Base-by-base conservation (phyloP, 2,888 invertebrate species). In the Lithosia quadra region DNA sequence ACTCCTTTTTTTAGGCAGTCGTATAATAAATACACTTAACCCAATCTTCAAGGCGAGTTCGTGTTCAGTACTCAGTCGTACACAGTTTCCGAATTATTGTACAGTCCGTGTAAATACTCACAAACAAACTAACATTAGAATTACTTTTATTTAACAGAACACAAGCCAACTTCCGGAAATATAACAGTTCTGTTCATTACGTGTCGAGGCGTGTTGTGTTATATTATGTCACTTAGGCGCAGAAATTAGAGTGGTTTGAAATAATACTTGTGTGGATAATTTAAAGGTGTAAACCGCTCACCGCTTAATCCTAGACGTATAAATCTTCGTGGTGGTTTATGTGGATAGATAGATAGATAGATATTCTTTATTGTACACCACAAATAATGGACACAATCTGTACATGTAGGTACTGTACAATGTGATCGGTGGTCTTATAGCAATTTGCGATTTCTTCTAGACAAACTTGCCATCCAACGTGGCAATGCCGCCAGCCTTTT, bases 131-230 rank as follows among this genome's bases (percentile, higher is more conserved):
- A 43, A 62, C 43, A 28, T 63, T 53, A 63, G 34, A n/a, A 15
- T 5, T 28, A 34, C 33, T 53, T 33, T 60, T 49, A 66, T 60
- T 66, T 66, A 60, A 34, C 43, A 66, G 60, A 34, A 60, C 53
- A 33, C n/a, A 63, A 49, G 18, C n/a, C 49, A 58, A 72, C 69
- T 78, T 65, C 65, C 65, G 73, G 75, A 81, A 80, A 75, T 22
- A 67, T 59, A 59, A 36, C 59, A 53, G 58, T 65, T 71, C 49
- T 36, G 56, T 67, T 78, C 76, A 73, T 78, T 78, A 75, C 24
- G 33, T 36, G 34, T 53, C 43, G 63, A 63, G 74, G 68, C 73
- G 67, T 71, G 75, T 49, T 49, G 18, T 43, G 18, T 80, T 80
- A 74, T 70, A 43, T 57, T 56, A 67, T 63, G 68, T 71, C n/a